Conservation (phyloP, 2,797 vertebrate species). For the Leucoraja ocellata region DNA sequence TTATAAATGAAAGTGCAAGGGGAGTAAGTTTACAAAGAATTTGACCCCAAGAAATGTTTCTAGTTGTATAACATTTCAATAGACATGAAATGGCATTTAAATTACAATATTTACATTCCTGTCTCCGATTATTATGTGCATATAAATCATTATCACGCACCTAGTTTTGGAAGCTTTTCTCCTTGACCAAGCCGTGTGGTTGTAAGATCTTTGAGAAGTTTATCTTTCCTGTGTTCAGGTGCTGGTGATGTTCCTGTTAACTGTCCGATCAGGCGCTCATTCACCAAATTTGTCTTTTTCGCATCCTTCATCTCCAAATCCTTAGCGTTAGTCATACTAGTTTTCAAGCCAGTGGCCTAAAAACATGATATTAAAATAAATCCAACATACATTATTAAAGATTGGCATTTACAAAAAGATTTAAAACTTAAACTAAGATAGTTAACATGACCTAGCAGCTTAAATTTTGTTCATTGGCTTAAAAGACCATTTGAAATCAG, state of each 20-base stretch:
- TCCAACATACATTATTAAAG: neutral
- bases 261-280: conserved; percentile 56
- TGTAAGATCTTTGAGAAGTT: conserved; percentile 55
- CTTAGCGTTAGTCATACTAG: conserved; percentile 61
- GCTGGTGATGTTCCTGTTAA: conserved; percentile 50
- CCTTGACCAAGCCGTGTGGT: conserved; percentile 43
- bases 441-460: neutral
- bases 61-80: neutral
- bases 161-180: conserved; percentile 62
- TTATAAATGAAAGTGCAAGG: neutral
- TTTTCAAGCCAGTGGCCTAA: conserved; percentile 73
- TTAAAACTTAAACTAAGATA: neutral
- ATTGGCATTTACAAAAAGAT: neutral
- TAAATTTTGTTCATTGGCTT: neutral
- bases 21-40: neutral
- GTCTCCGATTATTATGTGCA: neutral
- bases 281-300: conserved; percentile 54
- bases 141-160: conserved; percentile 49
- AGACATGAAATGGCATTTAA: neutral
- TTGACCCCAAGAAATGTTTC: neutral
- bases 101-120: neutral
- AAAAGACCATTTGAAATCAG: neutral
- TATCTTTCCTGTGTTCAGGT: conserved; percentile 64
- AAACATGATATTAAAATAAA: conserved; percentile 38
- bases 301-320: conserved; percentile 56